Evolutionary conservation across 2,113 vertebrate genomes (phyloP).

Genomic region (Bucco capensis): DNA sequence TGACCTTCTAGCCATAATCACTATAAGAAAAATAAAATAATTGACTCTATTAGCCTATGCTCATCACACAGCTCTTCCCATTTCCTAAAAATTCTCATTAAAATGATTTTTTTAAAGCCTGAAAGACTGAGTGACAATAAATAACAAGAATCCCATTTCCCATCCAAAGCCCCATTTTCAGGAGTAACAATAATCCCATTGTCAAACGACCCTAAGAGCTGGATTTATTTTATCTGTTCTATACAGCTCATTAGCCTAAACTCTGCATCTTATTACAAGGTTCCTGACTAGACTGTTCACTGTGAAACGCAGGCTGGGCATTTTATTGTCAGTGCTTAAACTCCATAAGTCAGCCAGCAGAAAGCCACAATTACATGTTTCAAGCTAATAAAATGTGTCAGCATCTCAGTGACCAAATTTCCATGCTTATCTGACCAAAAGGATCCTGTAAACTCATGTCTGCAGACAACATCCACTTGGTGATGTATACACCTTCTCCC

Average conservation of each 20-base stretch:
- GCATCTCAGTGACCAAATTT: not conserved
- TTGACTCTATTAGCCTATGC: not conserved
- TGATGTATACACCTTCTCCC: not conserved
- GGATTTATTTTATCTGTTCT: conserved; percentile 57
- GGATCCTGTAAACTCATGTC: not conserved
- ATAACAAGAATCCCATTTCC: conserved; percentile 30
- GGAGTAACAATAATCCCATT: conserved; percentile 57
- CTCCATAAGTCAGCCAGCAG: not conserved
- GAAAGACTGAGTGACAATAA: conserved; percentile 38
- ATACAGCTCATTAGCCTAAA: conserved; percentile 65
- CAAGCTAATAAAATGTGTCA: not conserved
- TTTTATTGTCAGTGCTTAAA: not conserved
- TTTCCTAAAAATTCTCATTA: not conserved
- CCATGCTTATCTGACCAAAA: not conserved
- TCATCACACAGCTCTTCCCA: not conserved
- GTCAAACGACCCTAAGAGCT: conserved; percentile 55
- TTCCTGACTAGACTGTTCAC: conserved; percentile 21
- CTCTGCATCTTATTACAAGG: conserved; percentile 58
- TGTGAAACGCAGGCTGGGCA: not conserved
- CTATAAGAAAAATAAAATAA: not conserved
- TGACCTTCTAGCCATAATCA: not conserved
- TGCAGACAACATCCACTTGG: not conserved
- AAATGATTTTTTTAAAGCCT: conserved; percentile 3
- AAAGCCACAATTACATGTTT: not conserved
- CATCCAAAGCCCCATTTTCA: conserved; percentile 21